Percentiles rank a stretch among this genome's conserved stretches.
Evolutionary conservation across 1,140 invertebrate genomes (phyloP).

Genomic region (Drosophila takahashii): DNA sequence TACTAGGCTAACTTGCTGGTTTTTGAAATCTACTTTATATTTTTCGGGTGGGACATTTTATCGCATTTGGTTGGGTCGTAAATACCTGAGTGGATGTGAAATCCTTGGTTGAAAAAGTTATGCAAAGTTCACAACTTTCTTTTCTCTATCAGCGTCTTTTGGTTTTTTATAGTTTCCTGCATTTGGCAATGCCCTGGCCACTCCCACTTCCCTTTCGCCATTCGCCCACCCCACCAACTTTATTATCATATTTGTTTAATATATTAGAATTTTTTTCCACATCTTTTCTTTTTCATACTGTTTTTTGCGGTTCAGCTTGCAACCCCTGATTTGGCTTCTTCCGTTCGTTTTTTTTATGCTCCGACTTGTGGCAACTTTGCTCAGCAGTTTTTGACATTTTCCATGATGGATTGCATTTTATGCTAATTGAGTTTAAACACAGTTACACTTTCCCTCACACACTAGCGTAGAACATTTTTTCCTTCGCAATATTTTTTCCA

Average conservation of each 20-base stretch:
- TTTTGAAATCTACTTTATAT: slow-evolving; percentile 35
- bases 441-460: slow-evolving; percentile 52
- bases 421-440: slow-evolving; percentile 82
- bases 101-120: slow-evolving; percentile 55
- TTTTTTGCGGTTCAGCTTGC: slow-evolving; percentile 32
- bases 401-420: slow-evolving; percentile 82
- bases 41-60: slow-evolving; percentile 51
- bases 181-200: slow-evolving; percentile 43
- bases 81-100: slow-evolving; percentile 61
- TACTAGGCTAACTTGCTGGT: slow-evolving; percentile 31
- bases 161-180: slow-evolving; percentile 54
- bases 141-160: slow-evolving; percentile 25
- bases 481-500: slow-evolving; percentile 45
- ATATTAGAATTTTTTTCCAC: slow-evolving; percentile 68
- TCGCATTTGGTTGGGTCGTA: slow-evolving; percentile 66
- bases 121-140: slow-evolving; percentile 53
- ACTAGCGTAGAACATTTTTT: slow-evolving; percentile 23
- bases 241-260: slow-evolving; percentile 82
- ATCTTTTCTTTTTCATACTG: slow-evolving; percentile 9
- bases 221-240: slow-evolving; percentile 29
- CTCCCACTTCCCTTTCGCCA: background rate
- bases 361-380: slow-evolving; percentile 80
- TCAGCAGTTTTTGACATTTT: slow-evolving; percentile 84
- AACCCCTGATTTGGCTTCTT: slow-evolving; percentile 39
- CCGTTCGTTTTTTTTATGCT: slow-evolving; percentile 53